Conservation (phyloP, 2,888 invertebrate species). For the Agonopterix alstromeriana region DNA sequence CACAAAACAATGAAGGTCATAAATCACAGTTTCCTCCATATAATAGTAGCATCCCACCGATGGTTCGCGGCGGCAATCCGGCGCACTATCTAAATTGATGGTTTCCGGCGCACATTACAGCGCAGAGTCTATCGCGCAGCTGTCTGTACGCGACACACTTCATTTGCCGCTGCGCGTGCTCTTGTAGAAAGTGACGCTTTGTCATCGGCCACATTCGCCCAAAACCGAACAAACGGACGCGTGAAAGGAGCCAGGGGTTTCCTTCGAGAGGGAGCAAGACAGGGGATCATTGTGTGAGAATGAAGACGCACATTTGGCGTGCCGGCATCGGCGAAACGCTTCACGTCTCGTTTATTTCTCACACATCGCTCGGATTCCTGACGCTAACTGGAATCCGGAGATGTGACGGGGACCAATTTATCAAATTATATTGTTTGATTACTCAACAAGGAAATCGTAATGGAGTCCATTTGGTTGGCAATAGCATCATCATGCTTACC, state of each 20-base stretch:
- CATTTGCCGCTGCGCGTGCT: conserved; percentile 69
- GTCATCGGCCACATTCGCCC: conserved; percentile 51
- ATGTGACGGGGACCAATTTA: conserved; percentile 15
- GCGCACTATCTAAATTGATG: conserved; percentile 73
- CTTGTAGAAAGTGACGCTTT: conserved; percentile 69
- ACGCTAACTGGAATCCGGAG: conserved; percentile 13
- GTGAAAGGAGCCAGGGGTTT: conserved; percentile 28
- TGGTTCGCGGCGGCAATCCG: conserved; percentile 67
- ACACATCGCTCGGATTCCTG: conserved; percentile 31
- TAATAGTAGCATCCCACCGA: conserved; percentile 67
- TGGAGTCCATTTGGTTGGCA: conserved; percentile 18
- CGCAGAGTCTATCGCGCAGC: conserved; percentile 64
- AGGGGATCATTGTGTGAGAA: conserved; percentile 20
- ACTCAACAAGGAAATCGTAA: conserved; percentile 18
- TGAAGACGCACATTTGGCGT: conserved; percentile 32
- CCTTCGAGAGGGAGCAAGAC: conserved; percentile 25
- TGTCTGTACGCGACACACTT: conserved; percentile 70
- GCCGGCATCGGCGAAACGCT: conserved; percentile 30
- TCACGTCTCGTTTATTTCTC: conserved; percentile 38
- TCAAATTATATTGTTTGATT: conserved; percentile 15
- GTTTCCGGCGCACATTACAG: conserved; percentile 71
- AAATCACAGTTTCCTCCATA: conserved; percentile 70
- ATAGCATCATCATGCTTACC: conserved; percentile 26
- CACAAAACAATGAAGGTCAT: conserved; percentile 71
- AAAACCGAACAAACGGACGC: conserved; percentile 51